These are phyloP conservation scores for Agrochola lota DNA, from an alignment of 2,888 invertebrate species.

Conservation along the genomic window DNA sequence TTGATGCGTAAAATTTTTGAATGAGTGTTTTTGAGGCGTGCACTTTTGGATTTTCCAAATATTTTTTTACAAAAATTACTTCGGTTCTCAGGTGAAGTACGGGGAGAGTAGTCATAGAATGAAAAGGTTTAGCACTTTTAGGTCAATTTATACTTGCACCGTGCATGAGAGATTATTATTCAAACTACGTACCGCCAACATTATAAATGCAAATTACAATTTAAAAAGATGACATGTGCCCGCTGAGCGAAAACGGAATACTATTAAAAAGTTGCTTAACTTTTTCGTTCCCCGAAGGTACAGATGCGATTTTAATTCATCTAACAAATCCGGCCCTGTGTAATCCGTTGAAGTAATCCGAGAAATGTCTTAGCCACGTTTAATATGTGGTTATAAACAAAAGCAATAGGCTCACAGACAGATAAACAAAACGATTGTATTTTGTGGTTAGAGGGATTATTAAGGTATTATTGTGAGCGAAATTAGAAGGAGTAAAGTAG, in stretches of 20 bases:
- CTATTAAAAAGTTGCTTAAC: neutral
- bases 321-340: constrained; percentile 48
- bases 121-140: neutral
- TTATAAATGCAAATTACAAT: constrained; percentile 6
- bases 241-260: neutral
- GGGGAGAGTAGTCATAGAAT: too few relatives aligned
- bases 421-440: constrained; percentile 45
- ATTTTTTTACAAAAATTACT: too few relatives aligned
- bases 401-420: constrained; percentile 36
- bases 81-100: too few relatives aligned
- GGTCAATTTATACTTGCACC: neutral
- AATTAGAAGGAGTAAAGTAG: constrained; percentile 1
- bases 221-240: neutral
- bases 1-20: too few relatives aligned
- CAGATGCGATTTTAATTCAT: neutral
- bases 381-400: constrained; percentile 57
- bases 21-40: too few relatives aligned
- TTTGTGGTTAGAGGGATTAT: constrained; percentile 40
- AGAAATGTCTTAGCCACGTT: constrained; percentile 46
- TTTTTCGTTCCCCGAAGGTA: neutral
- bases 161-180: neutral
- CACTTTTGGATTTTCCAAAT: too few relatives aligned
- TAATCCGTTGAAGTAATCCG: constrained; percentile 50
- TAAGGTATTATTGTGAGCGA: constrained; percentile 31
- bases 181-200: neutral